Evolutionary conservation across 2,797 vertebrate genomes (phyloP).

Genomic region (Sciurus vulgaris): DNA sequence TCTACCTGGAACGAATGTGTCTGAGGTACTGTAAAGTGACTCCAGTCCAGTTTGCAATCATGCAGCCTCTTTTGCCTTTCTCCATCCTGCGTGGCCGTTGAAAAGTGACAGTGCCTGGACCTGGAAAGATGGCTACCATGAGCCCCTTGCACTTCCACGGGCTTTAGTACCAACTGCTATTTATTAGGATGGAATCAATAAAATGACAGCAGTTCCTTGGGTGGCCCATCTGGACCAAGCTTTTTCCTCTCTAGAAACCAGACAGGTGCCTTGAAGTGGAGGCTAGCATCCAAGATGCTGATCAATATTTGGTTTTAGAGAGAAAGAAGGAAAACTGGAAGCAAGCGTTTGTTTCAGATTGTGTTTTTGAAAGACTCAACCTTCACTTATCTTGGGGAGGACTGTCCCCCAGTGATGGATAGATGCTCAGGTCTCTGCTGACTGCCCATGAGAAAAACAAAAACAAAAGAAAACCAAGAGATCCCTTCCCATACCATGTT

Average conservation of each 20-base stretch:
- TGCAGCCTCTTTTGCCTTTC: background rate
- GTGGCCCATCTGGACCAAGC: background rate
- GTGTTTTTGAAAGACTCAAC: background rate
- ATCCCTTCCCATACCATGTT: background rate
- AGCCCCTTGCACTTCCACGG: background rate
- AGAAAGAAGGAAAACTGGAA: background rate
- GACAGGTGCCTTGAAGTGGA: background rate
- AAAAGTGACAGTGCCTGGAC: background rate
- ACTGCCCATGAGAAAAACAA: slow-evolving; percentile 70
- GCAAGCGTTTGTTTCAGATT: background rate
- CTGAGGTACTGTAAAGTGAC: too few species aligned
- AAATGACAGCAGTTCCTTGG: background rate
- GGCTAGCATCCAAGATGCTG: slow-evolving; percentile 6
- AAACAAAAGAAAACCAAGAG: background rate
- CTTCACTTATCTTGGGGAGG: slow-evolving; percentile 2
- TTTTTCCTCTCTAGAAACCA: slow-evolving; percentile 55
- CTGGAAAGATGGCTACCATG: background rate
- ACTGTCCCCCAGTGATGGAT: slow-evolving; percentile 41
- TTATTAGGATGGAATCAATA: background rate
- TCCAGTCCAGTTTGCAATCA: too few species aligned
- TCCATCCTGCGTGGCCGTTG: accelerated
- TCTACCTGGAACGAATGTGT: background rate
- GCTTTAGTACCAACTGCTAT: background rate
- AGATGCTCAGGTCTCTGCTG: slow-evolving; percentile 69
- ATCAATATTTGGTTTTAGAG: slow-evolving; percentile 50